A percentile compares a stretch with the other conserved stretches of the same genome.
Conservation (phyloP, 2,113 vertebrate genomes). For the Neomonachus schauinslandi region DNA sequence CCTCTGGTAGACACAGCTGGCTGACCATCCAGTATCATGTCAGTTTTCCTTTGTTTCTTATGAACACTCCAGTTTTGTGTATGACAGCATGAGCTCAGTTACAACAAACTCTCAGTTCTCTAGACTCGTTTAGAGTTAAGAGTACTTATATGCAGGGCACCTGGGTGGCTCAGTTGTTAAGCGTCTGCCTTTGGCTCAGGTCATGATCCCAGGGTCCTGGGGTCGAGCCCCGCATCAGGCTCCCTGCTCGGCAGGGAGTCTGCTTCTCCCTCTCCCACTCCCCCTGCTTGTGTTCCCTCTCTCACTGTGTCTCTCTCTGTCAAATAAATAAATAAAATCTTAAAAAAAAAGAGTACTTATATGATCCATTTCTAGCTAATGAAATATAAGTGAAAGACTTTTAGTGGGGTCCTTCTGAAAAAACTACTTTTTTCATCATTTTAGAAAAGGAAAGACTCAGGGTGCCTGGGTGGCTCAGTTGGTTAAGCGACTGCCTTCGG, state of each 20-base stretch:
- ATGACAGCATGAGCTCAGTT: background rate
- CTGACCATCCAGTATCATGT: background rate
- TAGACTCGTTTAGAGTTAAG: background rate
- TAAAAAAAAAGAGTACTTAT: background rate
- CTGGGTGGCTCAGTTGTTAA: no score
- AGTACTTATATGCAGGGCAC: background rate
- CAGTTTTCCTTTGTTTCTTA: background rate
- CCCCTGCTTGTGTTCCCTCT: no score
- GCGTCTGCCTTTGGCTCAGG: no score
- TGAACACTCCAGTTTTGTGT: background rate
- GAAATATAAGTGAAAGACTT: background rate
- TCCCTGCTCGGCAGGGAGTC: no score
- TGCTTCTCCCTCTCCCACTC: no score
- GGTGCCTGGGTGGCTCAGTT: no score
- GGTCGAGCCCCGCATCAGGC: no score
- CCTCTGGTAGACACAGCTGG: background rate
- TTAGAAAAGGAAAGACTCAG: background rate
- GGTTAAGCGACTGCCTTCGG: no score
- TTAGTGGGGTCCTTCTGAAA: background rate
- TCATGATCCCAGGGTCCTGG: no score
- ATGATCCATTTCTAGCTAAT: background rate
- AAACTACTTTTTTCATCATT: background rate
- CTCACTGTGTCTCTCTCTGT: no score
- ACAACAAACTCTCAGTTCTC: background rate
- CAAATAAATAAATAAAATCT: no score